These are phyloP conservation scores for Cerastis leucographa DNA, from an alignment of 2,888 invertebrate genomes.

Conservation along the genomic window DNA sequence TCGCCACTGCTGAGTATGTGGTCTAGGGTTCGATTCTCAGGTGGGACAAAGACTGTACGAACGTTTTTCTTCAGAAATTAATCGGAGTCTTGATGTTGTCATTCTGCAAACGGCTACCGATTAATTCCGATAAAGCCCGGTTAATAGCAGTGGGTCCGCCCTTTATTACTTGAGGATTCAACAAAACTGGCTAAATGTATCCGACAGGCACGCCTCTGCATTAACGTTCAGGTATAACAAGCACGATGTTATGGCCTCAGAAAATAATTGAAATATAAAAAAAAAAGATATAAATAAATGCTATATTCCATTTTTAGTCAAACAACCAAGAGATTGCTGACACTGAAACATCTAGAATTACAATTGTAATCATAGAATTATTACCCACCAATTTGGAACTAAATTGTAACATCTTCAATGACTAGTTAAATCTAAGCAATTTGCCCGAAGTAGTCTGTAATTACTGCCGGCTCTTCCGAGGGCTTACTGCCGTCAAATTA, in stretches of 20 bases:
- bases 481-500: conserved; percentile 61
- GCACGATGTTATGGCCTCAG: background rate
- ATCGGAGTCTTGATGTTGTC: background rate
- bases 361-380: conserved; percentile 48
- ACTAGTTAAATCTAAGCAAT: conserved; percentile 67
- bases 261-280: background rate
- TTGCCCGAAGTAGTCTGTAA: conserved; percentile 57
- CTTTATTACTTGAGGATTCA: background rate
- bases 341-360: conserved; percentile 31
- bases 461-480: conserved; percentile 58
- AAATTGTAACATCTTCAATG: conserved; percentile 63
- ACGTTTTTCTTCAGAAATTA: background rate
- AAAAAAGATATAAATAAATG: too few species aligned
- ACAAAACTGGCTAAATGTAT: background rate
- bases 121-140: background rate
- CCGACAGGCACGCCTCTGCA: background rate
- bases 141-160: background rate
- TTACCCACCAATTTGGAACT: conserved; percentile 45
- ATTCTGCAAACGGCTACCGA: background rate
- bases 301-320: too few species aligned
- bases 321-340: too few species aligned
- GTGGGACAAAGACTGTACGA: background rate
- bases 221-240: background rate
- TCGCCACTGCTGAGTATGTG: background rate
- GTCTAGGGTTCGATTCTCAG: background rate